phyloP scores from a whole-genome alignment of 2,113 vertebrate genomes.

The Mixornis gularis region DNA sequence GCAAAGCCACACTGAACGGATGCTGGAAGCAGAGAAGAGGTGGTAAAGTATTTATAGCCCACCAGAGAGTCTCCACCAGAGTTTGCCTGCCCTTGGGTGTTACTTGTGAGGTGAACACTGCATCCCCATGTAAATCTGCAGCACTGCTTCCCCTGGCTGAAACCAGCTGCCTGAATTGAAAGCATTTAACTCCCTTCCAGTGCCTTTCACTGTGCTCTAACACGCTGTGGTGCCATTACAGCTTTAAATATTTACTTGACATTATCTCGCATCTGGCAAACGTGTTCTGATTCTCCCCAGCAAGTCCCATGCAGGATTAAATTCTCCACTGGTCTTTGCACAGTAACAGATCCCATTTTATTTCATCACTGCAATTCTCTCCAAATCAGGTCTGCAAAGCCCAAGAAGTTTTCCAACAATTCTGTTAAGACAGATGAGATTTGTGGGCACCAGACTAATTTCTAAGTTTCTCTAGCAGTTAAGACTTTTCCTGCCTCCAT shows the following conservation, averaged over 20 bases:
- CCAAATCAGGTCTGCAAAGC: background rate
- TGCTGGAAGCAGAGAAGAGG: background rate
- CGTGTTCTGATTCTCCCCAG: background rate
- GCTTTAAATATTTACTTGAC: constrained; percentile 38
- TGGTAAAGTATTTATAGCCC: background rate
- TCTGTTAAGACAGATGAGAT: background rate
- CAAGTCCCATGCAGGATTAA: background rate
- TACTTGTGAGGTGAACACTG: background rate
- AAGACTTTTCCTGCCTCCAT: background rate
- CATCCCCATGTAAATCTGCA: background rate
- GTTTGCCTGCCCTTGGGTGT: background rate
- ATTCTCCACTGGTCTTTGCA: background rate
- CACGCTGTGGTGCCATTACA: background rate
- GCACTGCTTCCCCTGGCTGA: background rate
- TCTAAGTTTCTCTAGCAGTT: background rate
- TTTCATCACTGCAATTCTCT: background rate
- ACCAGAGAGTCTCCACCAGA: background rate
- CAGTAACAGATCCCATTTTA: background rate
- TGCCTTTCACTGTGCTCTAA: background rate
- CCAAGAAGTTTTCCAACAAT: background rate
- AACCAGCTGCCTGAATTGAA: background rate
- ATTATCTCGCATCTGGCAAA: background rate
- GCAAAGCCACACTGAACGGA: background rate
- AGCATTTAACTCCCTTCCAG: background rate
- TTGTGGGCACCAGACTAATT: background rate